Percentiles rank a stretch among this genome's conserved stretches.
These are phyloP conservation scores for Strix aluco DNA, from an alignment of 2,113 vertebrate genomes.

Conservation along the genomic window DNA sequence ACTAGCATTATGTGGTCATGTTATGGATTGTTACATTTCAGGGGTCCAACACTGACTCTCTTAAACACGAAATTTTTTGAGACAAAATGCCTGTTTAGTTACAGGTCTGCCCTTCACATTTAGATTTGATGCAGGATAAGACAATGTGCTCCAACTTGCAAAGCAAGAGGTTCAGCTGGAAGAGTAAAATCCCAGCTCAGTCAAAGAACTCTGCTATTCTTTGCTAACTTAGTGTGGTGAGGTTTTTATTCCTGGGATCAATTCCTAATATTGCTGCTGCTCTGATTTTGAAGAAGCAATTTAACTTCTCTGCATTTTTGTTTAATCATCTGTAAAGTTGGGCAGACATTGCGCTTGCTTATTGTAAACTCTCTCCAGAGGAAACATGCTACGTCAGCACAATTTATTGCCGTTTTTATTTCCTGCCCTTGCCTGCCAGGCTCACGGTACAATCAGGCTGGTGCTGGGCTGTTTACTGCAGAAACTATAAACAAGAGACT, in stretches of 20 bases:
- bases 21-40: background rate
- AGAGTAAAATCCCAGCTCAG: background rate
- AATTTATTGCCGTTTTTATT: background rate
- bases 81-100: background rate
- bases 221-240: background rate
- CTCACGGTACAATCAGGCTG: background rate
- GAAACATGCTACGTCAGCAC: background rate
- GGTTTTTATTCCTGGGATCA: background rate
- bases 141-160: background rate
- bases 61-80: background rate
- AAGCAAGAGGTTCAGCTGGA: background rate
- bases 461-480: background rate
- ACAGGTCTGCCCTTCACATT: background rate
- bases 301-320: background rate
- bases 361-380: background rate
- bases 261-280: background rate
- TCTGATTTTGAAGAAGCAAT: background rate
- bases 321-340: background rate
- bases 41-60: background rate
- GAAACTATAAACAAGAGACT: background rate
- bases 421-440: background rate
- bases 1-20: background rate
- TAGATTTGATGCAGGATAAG: background rate
- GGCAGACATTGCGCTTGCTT: background rate
- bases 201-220: background rate